Conservation (phyloP, 2,888 invertebrate species). For the Phengaris arion region DNA sequence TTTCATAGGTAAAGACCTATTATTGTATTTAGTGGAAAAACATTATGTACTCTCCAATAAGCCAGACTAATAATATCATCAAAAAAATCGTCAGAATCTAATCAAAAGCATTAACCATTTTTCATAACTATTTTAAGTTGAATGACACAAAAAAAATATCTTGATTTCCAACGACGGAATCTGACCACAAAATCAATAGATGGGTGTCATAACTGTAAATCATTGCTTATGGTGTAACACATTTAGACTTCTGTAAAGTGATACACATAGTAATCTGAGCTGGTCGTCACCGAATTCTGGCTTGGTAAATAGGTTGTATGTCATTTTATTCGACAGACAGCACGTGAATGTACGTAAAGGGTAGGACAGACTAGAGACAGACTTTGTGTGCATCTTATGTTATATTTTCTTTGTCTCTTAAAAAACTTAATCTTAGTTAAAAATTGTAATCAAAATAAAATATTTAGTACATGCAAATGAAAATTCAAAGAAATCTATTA, state of each 20-base stretch:
- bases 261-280: constrained; percentile 46
- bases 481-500: too few species aligned
- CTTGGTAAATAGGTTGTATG: constrained; percentile 40
- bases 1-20: too few species aligned
- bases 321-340: constrained; percentile 36
- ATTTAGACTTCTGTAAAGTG: constrained; percentile 46
- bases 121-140: constrained; percentile 19
- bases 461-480: too few species aligned
- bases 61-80: constrained; percentile 2
- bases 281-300: constrained; percentile 38
- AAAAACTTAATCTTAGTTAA: too few species aligned
- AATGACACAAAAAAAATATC: constrained; percentile 36
- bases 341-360: constrained; percentile 32
- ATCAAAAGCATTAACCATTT: constrained; percentile 19
- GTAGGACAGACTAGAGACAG: neutral
- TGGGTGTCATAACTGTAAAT: constrained; percentile 46
- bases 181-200: constrained; percentile 54
- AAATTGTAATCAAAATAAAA: too few species aligned
- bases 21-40: too few species aligned
- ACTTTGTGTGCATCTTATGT: neutral
- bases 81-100: neutral
- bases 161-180: constrained; percentile 45
- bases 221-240: constrained; percentile 48
- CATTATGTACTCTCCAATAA: too few species aligned
- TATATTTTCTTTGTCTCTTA: too few species aligned